Base-by-base conservation (phyloP, 2,797 vertebrate species). In the Clarias platycephalus region DNA sequence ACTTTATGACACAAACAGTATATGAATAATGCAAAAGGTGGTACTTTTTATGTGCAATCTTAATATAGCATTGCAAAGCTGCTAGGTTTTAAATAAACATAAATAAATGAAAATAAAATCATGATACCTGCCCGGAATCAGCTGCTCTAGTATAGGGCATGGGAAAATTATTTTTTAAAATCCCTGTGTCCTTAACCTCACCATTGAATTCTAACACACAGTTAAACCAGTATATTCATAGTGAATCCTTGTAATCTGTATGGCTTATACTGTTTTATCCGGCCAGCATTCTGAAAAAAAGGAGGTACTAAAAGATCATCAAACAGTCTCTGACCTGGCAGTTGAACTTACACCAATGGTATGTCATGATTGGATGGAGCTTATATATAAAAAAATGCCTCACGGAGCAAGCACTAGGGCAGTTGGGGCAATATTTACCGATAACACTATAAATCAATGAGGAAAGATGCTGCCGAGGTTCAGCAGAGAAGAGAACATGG, bases 401-500 rank as follows among this genome's bases (percentile, higher is more conserved):
- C 83, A 81, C 28, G 37, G 76, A 75, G 75, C 78, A 68, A 63
- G 80, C 67, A 62, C 28, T 71, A 87, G 84, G 85, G 88, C 89
- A 88, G 71, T 26, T 16, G 55, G 87, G 75, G 81, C 83, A 82
- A 81, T 87, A 89, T 88, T 86, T 67, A 77, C 57, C 83, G 76
- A 86, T 88, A 88, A 88, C 80, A 80, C 81, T 71, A 88, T 89
- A 87, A 91, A 90, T 90, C 88, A 89, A 89, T 80, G 80, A 72
- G 58, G 76, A 79, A 82, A 85, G 84, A 89, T 71, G 68, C 71
- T 44, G 53, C 58, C 24, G 76, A 58, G 60, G 80, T 85, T 86
- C 63, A 68, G 26, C 53, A 26, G 44, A 67, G n/a, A 80, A 57
- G 75, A 86, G 80, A 34, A 13, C 40, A 84, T 26, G 58, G 82